Percentiles rank a stretch among this genome's conserved stretches.
Conservation (phyloP, 2,113 vertebrate genomes). For the Thermophis baileyi region DNA sequence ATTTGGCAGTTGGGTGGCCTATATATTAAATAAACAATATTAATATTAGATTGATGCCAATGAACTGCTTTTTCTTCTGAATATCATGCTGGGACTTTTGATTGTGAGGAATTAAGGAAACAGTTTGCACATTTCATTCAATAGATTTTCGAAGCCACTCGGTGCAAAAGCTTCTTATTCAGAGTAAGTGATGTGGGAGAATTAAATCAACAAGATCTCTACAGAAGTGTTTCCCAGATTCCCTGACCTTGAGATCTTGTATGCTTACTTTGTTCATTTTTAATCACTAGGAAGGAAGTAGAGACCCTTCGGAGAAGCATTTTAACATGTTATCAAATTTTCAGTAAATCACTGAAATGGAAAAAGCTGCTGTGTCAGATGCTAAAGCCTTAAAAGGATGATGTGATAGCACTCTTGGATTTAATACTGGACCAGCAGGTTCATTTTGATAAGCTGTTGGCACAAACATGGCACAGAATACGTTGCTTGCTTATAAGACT, state of each 20-base stretch:
- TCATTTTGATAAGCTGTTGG: slow-evolving; percentile 33
- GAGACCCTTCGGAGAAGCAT: not conserved
- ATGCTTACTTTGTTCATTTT: not conserved
- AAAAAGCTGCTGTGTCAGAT: slow-evolving; percentile 8
- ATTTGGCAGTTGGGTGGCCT: not conserved
- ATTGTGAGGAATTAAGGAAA: not conserved
- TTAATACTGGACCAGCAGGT: not conserved
- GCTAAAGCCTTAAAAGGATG: slow-evolving; percentile 35
- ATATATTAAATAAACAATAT: not conserved
- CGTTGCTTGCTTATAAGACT: slow-evolving; percentile 33
- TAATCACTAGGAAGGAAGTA: slow-evolving; percentile 19
- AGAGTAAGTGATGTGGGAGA: not conserved
- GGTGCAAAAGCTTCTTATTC: not conserved
- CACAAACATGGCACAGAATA: slow-evolving; percentile 29
- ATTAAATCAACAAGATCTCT: slow-evolving; percentile 3
- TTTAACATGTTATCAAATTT: slow-evolving; percentile 7
- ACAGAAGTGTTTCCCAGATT: not conserved
- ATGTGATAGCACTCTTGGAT: slow-evolving; percentile 35
- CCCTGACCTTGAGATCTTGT: not conserved
- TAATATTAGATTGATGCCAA: fast-evolving
- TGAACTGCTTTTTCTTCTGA: slow-evolving; percentile 32
- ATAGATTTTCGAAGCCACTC: not conserved
- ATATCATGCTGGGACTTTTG: not conserved
- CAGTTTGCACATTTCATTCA: not conserved
- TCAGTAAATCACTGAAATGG: fast-evolving